Base-by-base conservation (phyloP, 64 coral and sea anemone genomes). In the Stichodactyla mertensii region DNA sequence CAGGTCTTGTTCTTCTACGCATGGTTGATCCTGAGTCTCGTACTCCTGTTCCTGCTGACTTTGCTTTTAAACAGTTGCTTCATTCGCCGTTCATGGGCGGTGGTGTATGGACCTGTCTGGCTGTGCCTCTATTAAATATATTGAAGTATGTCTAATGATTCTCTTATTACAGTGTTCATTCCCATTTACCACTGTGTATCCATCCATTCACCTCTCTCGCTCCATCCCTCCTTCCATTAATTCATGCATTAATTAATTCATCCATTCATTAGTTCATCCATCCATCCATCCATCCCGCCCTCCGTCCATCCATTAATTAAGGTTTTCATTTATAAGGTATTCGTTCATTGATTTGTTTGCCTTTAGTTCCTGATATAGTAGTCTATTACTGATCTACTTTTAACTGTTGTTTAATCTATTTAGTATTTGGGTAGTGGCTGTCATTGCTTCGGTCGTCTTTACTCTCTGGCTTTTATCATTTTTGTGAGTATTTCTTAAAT, bases 71-170 rank as follows among this genome's bases (percentile, higher is more conserved):
- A 57, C 92, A 94, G 85, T 86, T 94, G 5, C 85, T 94, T 15
- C 92, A 94, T 79, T 94, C 92, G 5, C 92, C 92, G 14, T 94
- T 94, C 52, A 94, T 94, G 92, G 92, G 92, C 36, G 92, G 92
- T 9, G 92, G 92, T 1, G 87, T 94, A 10, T 94, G 92, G 92
- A 94, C 92, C 60, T 94, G 92, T 56, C 66, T 94, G 36, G 85
- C 84, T 19, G 62, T 94, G 23, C 92, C 92, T 62, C 85, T 94
- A 12, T 71, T 94, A 19, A 81, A 82, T 80, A 83, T 90, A 0
- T 54, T 94, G 27, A 94, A 94, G 92, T 94, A 86, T 12, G 69
- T 74, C 7, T 58, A 2, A 2, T 58, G 4, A 58, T 58, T 58
- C 8, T 58, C 36, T 58, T 58, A 58, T 58, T 58, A 2, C 1